Percentiles rank a stretch among this genome's conserved stretches.
Evolutionary conservation across 2,113 vertebrate genomes (phyloP).

Genomic region (Festucalex cinctus): DNA sequence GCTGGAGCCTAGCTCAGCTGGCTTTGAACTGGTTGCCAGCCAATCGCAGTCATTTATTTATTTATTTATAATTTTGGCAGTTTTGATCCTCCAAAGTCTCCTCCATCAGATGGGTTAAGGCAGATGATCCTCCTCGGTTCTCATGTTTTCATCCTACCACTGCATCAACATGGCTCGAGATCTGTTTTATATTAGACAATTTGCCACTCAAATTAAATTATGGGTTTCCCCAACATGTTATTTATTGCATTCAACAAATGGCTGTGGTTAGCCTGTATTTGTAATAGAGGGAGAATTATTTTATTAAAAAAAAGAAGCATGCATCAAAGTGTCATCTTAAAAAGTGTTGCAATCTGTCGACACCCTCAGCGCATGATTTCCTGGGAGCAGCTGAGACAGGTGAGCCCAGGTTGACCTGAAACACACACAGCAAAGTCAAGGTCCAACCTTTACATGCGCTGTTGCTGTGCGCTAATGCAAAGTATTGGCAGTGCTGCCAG

Average conservation of each 20-base stretch:
- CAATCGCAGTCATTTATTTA: no score
- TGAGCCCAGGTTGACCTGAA: constrained; percentile 36
- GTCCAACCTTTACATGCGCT: constrained; percentile 24
- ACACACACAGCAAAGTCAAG: constrained; percentile 39
- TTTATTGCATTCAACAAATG: background rate
- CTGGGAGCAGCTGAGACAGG: constrained; percentile 44
- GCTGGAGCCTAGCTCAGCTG: no score
- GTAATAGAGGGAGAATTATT: constrained; percentile 1
- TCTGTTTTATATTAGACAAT: background rate
- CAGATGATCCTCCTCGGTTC: background rate
- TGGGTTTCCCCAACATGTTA: background rate
- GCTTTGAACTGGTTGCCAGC: no score
- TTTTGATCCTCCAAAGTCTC: no score
- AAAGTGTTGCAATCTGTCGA: constrained; percentile 54
- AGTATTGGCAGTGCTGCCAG: constrained; percentile 46
- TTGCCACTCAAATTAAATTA: background rate
- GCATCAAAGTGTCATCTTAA: constrained; percentile 15
- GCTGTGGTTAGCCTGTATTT: constrained; percentile 18
- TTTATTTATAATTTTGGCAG: no score
- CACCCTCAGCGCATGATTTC: constrained; percentile 48
- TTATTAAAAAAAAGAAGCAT: background rate
- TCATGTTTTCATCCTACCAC: background rate
- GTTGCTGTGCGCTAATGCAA: constrained; percentile 38
- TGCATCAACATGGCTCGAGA: background rate
- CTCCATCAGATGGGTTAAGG: background rate